Conservation (phyloP, 2,113 vertebrate genomes). For the Semnornis frantzii region DNA sequence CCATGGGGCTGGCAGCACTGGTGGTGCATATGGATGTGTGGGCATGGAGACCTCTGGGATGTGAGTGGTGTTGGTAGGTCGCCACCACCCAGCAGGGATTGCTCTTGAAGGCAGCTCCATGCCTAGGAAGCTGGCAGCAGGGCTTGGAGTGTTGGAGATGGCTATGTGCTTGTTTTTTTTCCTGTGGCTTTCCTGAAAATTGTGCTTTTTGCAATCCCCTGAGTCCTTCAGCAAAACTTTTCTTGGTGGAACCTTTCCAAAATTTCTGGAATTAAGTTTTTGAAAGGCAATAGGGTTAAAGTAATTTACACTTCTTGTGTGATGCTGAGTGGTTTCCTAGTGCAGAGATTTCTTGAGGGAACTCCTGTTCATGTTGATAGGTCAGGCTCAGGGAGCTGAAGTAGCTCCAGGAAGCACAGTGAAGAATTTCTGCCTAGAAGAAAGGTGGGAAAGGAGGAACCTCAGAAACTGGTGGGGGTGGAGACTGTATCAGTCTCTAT, state of each 20-base stretch:
- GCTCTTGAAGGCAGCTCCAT: rapidly evolving
- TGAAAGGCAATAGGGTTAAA: background rate
- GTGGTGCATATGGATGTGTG: background rate
- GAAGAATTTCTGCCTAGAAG: background rate
- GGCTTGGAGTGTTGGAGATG: rapidly evolving
- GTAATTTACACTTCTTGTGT: background rate
- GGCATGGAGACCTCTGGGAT: background rate
- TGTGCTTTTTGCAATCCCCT: conserved; percentile 4
- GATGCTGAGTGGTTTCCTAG: background rate
- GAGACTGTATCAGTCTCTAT: background rate
- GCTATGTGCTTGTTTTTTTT: background rate
- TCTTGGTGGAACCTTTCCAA: background rate
- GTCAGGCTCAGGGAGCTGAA: background rate
- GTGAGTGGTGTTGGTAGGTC: background rate
- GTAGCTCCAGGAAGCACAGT: background rate
- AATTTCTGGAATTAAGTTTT: conserved; percentile 22
- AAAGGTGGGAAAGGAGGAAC: background rate
- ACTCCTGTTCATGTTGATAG: background rate
- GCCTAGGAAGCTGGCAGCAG: background rate
- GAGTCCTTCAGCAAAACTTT: background rate
- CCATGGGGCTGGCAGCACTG: background rate
- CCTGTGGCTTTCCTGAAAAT: conserved; percentile 6
- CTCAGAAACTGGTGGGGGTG: rapidly evolving
- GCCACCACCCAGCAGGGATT: rapidly evolving
- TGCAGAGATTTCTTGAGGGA: background rate